Evolutionary conservation across 2,113 vertebrate genomes (phyloP), one percentile per base, ranked within the genome.

Genomic region (Papio anubis): DNA sequence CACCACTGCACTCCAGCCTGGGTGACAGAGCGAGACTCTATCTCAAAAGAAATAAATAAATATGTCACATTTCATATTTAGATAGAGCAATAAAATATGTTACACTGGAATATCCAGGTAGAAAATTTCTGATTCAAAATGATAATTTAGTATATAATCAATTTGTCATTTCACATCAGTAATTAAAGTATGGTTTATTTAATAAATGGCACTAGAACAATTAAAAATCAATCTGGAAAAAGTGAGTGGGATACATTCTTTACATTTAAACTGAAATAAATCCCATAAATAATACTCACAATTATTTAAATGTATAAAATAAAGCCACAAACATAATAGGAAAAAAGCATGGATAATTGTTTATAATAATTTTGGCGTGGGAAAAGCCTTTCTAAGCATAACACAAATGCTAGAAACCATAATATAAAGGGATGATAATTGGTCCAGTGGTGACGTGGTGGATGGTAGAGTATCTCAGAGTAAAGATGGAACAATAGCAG

Each of bases 291-390:
- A 87, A 73, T 61, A 30, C 83, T 50, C 27, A 4, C 3, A 43
- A 72, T 76, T 61, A 73, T 45, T 61, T 88, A 72, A 50, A 92
- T 52, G 32, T 38, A 16, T 83, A 87, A 90, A 55, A 66, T 40
- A 32, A 82, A 59, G 43, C 30, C 23, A 68, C 9, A 61, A 87
- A 82, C 45, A 6, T n/a, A 57, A 20, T n/a, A 84, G 61, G 50
- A n/a, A 81, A 61, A 32, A 70, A 89, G 57, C 20, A 43, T 23
- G 23, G 30, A 68, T 43, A 48, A 61, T 76, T 78, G 64, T 80
- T 72, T 83, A 61, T 55, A 73, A 89, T 48, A 80, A 80, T 40
- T 12, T 61, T 14, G 25, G 3, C 1, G 38, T 5, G 13, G 30
- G 11, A 38, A 92, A 83, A 94, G 38, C 0, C 20, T 75, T 40